Conservation (phyloP, 2,113 vertebrate species). For the Alosa alosa region DNA sequence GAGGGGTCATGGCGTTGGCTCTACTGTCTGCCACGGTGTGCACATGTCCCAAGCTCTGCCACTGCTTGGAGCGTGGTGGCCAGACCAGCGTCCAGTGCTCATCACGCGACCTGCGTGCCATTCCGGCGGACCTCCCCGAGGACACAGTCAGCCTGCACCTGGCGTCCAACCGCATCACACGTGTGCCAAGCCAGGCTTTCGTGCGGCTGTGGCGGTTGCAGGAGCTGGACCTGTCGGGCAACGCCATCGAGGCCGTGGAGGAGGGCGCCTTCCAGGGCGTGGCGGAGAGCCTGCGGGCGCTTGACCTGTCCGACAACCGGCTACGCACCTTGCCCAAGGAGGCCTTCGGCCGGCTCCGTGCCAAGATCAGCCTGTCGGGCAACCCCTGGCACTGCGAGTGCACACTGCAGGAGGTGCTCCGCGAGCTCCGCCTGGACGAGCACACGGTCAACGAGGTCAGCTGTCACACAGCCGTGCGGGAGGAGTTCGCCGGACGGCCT, state of each 20-base stretch:
- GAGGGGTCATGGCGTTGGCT: not conserved
- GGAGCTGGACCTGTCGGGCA: conserved; percentile 87
- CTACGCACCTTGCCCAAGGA: conserved; percentile 88
- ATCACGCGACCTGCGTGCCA: conserved; percentile 78
- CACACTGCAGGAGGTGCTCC: conserved; percentile 85
- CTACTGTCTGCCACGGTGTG: not conserved
- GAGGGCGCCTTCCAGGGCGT: conserved; percentile 82
- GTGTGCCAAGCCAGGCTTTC: conserved; percentile 85
- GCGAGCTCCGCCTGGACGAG: conserved; percentile 81
- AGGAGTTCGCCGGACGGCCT: conserved; percentile 83
- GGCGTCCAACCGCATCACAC: conserved; percentile 85
- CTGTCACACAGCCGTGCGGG: conserved; percentile 82
- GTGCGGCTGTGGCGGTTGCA: conserved; percentile 82
- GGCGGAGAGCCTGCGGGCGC: conserved; percentile 74
- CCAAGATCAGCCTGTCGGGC: conserved; percentile 85
- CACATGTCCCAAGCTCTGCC: conserved; percentile 81
- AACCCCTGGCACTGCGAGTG: conserved; percentile 96
- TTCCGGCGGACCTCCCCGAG: conserved; percentile 81
- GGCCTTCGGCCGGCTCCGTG: conserved; percentile 78
- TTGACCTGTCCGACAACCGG: conserved; percentile 87
- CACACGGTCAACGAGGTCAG: conserved; percentile 83
- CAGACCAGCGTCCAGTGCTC: conserved; percentile 82
- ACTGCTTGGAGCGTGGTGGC: conserved; percentile 77
- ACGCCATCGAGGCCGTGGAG: conserved; percentile 83
- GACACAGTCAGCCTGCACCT: conserved; percentile 81